These are phyloP conservation scores for Lepilemur septentrionalis DNA, from an alignment of 2,797 vertebrate genomes.

Conservation along the genomic window DNA sequence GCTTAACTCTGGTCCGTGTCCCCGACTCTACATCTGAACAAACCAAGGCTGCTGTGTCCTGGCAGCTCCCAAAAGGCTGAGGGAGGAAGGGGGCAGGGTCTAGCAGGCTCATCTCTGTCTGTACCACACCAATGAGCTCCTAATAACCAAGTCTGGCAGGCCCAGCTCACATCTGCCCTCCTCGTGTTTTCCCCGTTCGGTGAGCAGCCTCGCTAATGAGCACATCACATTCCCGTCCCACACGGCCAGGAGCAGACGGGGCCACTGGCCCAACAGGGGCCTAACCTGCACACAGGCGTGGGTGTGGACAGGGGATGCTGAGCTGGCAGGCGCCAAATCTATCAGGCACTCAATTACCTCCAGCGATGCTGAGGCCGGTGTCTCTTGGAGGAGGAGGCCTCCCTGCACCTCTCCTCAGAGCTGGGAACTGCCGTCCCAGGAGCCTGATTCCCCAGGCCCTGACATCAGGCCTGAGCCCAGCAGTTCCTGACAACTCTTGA, in stretches of 20 bases:
- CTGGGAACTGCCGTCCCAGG: background rate
- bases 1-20: background rate
- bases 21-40: rapidly evolving
- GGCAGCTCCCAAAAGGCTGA: background rate
- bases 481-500: background rate
- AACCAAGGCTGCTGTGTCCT: background rate
- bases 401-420: background rate
- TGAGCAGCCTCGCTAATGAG: background rate
- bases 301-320: rapidly evolving
- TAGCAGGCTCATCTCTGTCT: background rate
- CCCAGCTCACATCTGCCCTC: background rate
- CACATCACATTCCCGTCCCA: background rate
- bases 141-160: no score
- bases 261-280: rapidly evolving
- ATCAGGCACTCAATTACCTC: background rate
- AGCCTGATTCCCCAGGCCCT: background rate
- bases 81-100: background rate
- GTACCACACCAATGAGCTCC: background rate
- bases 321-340: background rate
- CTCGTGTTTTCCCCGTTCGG: rapidly evolving
- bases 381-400: background rate
- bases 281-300: rapidly evolving
- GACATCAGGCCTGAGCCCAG: background rate
- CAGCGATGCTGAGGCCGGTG: background rate
- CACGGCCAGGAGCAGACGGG: background rate